Evolutionary conservation across 2,113 vertebrate species (phyloP).

Genomic region (Paramisgurnus dabryanus): DNA sequence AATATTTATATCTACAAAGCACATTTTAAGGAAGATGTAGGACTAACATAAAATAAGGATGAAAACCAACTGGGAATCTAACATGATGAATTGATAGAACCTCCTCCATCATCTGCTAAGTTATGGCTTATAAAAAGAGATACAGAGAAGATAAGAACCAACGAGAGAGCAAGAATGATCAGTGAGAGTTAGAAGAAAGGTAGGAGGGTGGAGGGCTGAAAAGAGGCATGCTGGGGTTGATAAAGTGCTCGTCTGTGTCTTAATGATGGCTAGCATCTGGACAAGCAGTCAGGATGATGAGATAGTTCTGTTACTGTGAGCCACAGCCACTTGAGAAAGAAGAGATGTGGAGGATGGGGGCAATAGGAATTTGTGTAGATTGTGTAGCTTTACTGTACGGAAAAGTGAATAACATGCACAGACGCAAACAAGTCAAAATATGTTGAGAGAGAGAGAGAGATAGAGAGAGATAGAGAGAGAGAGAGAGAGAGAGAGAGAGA

Average conservation of each 20-base stretch:
- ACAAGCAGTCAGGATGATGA: constrained; percentile 12
- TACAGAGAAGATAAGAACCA: neutral
- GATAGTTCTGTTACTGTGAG: neutral
- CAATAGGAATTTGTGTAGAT: constrained; percentile 51
- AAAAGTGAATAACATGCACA: too few species aligned
- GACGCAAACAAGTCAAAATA: too few species aligned
- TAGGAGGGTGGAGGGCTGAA: neutral
- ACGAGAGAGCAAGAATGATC: neutral
- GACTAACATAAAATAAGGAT: too few species aligned
- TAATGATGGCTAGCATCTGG: constrained; percentile 46
- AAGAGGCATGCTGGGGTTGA: constrained; percentile 2
- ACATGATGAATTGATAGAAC: neutral
- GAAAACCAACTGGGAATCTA: neutral
- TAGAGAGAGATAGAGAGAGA: too few species aligned
- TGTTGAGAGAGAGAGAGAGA: too few species aligned
- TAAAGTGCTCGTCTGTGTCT: constrained; percentile 16
- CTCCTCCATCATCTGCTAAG: neutral
- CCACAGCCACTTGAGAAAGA: neutral
- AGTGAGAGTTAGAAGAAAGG: neutral
- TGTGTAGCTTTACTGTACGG: neutral
- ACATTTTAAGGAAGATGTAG: too few species aligned
- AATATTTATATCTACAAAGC: too few species aligned
- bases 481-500: too few species aligned
- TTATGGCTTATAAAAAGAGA: neutral
- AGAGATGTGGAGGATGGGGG: constrained; percentile 33